A percentile compares a stretch with the other conserved stretches of the same genome.
Evolutionary conservation across 2,113 vertebrate genomes (phyloP).

Genomic region (Gambusia holbrooki): DNA sequence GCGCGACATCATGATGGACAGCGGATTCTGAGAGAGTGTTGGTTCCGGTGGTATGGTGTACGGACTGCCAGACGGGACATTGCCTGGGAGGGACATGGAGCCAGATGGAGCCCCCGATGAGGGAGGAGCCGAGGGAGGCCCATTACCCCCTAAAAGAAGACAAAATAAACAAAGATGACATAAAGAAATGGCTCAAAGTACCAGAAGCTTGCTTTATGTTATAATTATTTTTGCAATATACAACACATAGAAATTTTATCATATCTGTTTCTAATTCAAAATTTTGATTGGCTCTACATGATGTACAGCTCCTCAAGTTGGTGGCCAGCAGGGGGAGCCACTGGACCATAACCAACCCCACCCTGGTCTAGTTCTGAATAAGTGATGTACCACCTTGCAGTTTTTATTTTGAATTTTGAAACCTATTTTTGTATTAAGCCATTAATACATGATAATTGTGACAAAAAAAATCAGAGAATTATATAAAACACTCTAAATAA

Average conservation of each 20-base stretch:
- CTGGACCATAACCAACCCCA: constrained; percentile 45
- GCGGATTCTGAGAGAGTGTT: constrained; percentile 96
- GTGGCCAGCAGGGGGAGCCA: constrained; percentile 71
- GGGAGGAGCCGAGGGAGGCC: constrained; percentile 86
- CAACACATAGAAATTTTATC: neutral
- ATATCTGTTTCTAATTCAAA: neutral
- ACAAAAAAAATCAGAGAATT: neutral
- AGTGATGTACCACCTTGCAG: constrained; percentile 1
- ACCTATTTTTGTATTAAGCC: neutral
- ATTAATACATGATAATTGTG: too few species aligned
- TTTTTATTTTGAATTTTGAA: constrained; percentile 9
- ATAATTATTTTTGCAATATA: neutral
- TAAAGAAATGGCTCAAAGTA: neutral
- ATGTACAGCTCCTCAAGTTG: neutral
- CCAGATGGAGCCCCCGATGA: constrained; percentile 85
- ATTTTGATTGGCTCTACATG: neutral
- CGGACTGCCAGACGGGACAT: constrained; percentile 93
- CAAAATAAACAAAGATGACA: constrained; percentile 1
- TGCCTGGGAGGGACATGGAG: constrained; percentile 74
- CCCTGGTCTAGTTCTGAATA: constrained; percentile 44
- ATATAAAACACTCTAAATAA: neutral
- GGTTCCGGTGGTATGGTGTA: constrained; percentile 97
- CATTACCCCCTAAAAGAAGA: constrained; percentile 86
- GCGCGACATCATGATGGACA: constrained; percentile 99
- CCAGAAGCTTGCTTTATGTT: constrained; percentile 1